Base-by-base conservation (phyloP, 1,140 invertebrate genomes). In the Drosophila varians region DNA sequence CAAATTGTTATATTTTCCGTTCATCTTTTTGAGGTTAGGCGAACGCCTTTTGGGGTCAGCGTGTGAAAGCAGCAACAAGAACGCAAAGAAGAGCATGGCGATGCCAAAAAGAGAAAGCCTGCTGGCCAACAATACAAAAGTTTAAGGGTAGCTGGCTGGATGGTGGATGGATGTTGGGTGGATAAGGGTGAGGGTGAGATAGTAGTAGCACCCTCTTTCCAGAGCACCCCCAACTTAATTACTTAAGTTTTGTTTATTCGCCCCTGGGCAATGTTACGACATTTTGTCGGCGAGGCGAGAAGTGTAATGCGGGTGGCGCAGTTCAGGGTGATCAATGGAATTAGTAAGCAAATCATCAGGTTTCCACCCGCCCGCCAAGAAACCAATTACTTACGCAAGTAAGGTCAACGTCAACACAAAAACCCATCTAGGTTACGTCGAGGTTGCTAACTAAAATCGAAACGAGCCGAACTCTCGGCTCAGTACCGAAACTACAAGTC, bases 361-460 rank as follows among this genome's bases (percentile, higher is more conserved):
- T 21, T 21, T 21, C 21, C 4, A 21, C 21, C 21, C 36, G n/a
- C 34, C 12, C 34, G 4, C 34, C 9, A 70, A 71, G 64, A 40
- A 71, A 74, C 70, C 70, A 74, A 74, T 74, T 74, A 74, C 71
- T 74, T 74, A 74, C 51, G 46, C 70, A 57, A 62, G 36, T 84
- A 74, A 62, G 76, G 76, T 79, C 70, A 77, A 46, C 52, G 49
- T n/a, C n/a, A 40, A 64, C 28, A 45, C 12, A 45, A 38, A 40
- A 26, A 54, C 66, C 47, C 71, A 74, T 74, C 68, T 71, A 71
- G 77, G 77, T 80, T 80, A 79, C 72, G 60, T 36, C 75, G 79
- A 84, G 79, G 71, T 75, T 83, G 56, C 64, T 47, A 75, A 71
- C 48, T 58, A 70, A 55, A 76, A 69, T 52, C 40, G 46, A 72